Evolutionary conservation across 37 sponge, comb jelly and placozoan genomes (phyloP), one percentile per base, ranked within the genome.

Genomic region (Petrosia ficiformis): DNA sequence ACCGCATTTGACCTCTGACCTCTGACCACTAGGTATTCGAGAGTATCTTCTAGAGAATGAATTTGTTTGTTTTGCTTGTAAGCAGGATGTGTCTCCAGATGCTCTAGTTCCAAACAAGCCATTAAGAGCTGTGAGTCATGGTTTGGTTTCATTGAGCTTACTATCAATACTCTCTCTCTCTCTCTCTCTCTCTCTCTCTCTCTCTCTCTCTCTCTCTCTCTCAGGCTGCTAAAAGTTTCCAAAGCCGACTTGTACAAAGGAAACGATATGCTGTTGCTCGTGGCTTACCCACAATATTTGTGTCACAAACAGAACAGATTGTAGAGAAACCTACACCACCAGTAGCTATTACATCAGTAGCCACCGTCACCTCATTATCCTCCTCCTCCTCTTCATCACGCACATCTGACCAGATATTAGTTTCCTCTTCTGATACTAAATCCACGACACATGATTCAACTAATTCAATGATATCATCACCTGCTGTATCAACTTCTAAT

Each of bases 61-160:
- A n/a, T 91, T 91, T 81, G 73, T 64, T 2, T 95, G 95, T 65
- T 89, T 86, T 25, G 44, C 79, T 14, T 94, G 95, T 59, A 72
- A 78, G 40, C 32, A 65, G 36, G 78, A 92, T 56, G 84, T 94
- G 26, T 94, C 95, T 11, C 95, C 95, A 28, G 95, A 94, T 21
- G 79, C 77, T 3, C 89, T 94, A 0, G 80, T 80, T 1, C 84
- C 88, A 21, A 94, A 94, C 78, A 88, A 89, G 48, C 42, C 67
- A 2, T 76, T 91, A 1, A 78, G 95, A 76, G 75, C 67, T 37
- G 95, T 94, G 57, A 70, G 83, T 75, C 29, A n/a, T 30, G 11
- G 52, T 19, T n/a, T 37, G 36, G 42, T 35, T 21, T 73, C 52
- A 40, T 44, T 0, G 28, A 22, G 6, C 3, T 35, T 3, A 37